Conservation (phyloP, 2,888 invertebrate genomes). For the Corythucha ciliata region DNA sequence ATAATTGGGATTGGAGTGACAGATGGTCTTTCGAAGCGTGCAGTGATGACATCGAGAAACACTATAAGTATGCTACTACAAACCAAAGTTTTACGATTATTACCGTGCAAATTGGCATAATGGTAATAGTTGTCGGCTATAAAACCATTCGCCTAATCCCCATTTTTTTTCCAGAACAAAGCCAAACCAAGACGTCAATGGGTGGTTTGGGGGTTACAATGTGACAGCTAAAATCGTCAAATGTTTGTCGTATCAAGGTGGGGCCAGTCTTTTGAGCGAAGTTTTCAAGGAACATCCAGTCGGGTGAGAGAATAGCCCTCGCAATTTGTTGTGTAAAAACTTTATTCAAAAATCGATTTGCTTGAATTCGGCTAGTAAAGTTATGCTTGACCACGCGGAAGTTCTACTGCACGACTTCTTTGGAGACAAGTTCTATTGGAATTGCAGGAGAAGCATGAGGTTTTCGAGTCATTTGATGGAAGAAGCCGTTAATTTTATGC, state of each 20-base stretch:
- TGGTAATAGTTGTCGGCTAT: not conserved
- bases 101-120: not conserved
- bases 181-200: conserved; percentile 38
- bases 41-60: conserved; percentile 3
- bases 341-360: not conserved
- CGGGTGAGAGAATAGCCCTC: no score
- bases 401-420: conserved; percentile 79
- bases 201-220: conserved; percentile 62
- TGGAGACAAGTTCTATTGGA: conserved; percentile 76
- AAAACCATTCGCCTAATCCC: not conserved
- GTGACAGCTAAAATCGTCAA: conserved; percentile 54
- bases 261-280: conserved; percentile 53
- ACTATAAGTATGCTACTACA: not conserved
- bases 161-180: not conserved
- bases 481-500: conserved; percentile 60
- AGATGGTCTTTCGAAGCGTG: conserved; percentile 61
- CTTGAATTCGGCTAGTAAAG: conserved; percentile 25
- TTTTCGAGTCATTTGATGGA: conserved; percentile 60
- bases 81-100: not conserved
- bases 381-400: conserved; percentile 73
- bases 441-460: conserved; percentile 80
- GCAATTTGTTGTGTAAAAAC: no score
- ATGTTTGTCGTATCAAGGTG: conserved; percentile 80
- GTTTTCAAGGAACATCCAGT: conserved; percentile 44
- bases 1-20: conserved; percentile 54